A percentile compares a stretch with the other conserved stretches of the same genome.
phyloP scores from a whole-genome alignment of 2,113 vertebrate species.

The Amia ocellicauda region DNA sequence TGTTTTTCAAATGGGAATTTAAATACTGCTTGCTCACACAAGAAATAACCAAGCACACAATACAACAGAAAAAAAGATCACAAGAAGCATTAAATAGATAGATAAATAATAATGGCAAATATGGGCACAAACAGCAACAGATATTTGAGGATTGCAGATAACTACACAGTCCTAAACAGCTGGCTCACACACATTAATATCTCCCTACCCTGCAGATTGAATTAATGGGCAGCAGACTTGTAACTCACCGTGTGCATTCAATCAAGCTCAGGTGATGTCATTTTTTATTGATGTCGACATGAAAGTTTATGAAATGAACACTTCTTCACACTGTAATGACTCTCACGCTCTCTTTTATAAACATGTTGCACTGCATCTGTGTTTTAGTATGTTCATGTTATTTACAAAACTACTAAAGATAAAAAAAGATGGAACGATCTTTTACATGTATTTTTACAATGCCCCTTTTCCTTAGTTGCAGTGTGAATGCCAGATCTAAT shows the following conservation, averaged over 20 bases:
- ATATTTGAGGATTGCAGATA: background rate
- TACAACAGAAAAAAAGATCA: no score
- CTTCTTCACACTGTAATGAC: background rate
- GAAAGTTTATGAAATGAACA: slow-evolving; percentile 3
- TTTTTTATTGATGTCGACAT: slow-evolving; percentile 10
- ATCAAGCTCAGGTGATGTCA: slow-evolving; percentile 7
- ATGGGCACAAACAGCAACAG: background rate
- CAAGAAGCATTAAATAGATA: no score
- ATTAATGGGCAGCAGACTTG: slow-evolving; percentile 5
- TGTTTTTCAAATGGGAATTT: no score
- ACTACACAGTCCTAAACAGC: background rate
- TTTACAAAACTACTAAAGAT: no score
- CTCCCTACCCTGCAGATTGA: background rate
- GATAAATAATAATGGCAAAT: background rate
- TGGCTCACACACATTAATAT: background rate
- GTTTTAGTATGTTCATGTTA: no score
- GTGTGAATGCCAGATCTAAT: no score
- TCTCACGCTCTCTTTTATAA: background rate
- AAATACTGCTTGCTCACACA: no score
- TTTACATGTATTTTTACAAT: no score
- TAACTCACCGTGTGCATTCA: background rate
- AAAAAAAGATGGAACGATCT: background rate
- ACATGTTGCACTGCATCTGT: no score
- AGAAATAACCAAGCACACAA: no score
- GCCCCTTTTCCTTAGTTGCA: no score